These are phyloP conservation scores for Lochmaea capreae DNA, from an alignment of 2,888 invertebrate genomes.

Conservation along the genomic window DNA sequence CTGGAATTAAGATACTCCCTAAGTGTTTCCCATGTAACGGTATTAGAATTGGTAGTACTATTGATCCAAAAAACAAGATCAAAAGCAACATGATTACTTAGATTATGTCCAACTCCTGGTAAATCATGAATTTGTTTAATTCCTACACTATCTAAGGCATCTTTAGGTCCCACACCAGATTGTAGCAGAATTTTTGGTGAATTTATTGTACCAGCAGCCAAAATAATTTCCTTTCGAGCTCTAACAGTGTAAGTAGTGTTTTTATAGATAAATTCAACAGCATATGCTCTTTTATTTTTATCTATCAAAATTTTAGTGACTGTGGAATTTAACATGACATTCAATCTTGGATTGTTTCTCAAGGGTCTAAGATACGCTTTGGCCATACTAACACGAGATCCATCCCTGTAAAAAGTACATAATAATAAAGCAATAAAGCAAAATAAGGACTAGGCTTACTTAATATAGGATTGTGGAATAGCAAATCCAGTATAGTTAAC, in stretches of 20 bases:
- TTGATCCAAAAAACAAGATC: constrained; percentile 56
- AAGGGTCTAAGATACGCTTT: constrained; percentile 72
- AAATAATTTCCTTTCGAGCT: constrained; percentile 70
- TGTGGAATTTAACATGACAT: constrained; percentile 72
- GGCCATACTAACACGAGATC: constrained; percentile 66
- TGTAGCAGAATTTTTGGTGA: constrained; percentile 75
- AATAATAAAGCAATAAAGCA: constrained; percentile 3
- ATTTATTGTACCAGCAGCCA: constrained; percentile 72
- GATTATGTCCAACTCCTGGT: constrained; percentile 75
- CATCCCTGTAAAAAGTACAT: constrained; percentile 38
- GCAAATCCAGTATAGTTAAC: constrained; percentile 70
- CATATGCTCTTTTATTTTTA: constrained; percentile 66
- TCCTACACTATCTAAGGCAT: constrained; percentile 69
- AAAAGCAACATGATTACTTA: constrained; percentile 76
- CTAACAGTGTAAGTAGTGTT: constrained; percentile 65
- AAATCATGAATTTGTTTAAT: constrained; percentile 72
- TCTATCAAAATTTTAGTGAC: constrained; percentile 69
- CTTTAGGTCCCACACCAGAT: constrained; percentile 74
- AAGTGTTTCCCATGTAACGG: constrained; percentile 14
- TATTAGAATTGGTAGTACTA: constrained; percentile 46
- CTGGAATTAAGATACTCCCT: constrained; percentile 19
- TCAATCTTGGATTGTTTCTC: constrained; percentile 69
- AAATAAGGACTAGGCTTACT: constrained; percentile 61
- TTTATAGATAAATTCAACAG: constrained; percentile 71
- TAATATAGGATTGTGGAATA: constrained; percentile 72